Percentiles rank a stretch among this genome's conserved stretches.
Evolutionary conservation across 2,797 vertebrate species (phyloP).

Genomic region (Lepilemur ruficaudatus): DNA sequence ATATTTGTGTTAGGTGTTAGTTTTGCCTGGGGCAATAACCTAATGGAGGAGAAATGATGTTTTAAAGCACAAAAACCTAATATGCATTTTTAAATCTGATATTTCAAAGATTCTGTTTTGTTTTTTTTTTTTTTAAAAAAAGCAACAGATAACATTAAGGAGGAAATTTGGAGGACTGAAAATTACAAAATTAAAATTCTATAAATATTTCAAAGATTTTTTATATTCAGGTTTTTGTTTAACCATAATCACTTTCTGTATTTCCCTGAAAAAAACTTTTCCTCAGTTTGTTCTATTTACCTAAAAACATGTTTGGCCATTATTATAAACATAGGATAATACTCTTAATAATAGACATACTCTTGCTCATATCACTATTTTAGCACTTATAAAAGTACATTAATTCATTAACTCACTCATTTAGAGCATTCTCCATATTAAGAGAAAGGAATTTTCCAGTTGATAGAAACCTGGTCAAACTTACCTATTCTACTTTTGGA

Average conservation of each 20-base stretch:
- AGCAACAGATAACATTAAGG: not conserved
- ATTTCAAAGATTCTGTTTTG: not conserved
- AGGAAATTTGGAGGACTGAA: not conserved
- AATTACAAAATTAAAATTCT: not conserved
- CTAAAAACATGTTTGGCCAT: not conserved
- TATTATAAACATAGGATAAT: not conserved
- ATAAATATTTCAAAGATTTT: not conserved
- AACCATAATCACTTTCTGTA: not conserved
- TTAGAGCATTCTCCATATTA: not conserved
- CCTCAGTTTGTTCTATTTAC: not conserved
- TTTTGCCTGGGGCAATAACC: slow-evolving; percentile 22
- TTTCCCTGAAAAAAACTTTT: not conserved
- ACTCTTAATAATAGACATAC: not conserved
- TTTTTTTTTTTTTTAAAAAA: not conserved
- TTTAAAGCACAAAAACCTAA: not conserved
- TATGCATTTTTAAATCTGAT: not conserved
- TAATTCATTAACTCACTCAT: not conserved
- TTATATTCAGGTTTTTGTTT: not conserved
- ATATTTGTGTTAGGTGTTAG: not conserved
- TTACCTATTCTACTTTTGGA: not conserved
- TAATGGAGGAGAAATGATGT: not conserved
- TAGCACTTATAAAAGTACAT: not conserved
- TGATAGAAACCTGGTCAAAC: not conserved
- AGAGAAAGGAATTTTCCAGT: not conserved
- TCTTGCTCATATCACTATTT: not conserved